Percentiles rank a stretch among this genome's conserved stretches.
These are phyloP conservation scores for Caenorhabditis wallacei DNA, from an alignment of 2,888 invertebrate species.

Conservation along the genomic window DNA sequence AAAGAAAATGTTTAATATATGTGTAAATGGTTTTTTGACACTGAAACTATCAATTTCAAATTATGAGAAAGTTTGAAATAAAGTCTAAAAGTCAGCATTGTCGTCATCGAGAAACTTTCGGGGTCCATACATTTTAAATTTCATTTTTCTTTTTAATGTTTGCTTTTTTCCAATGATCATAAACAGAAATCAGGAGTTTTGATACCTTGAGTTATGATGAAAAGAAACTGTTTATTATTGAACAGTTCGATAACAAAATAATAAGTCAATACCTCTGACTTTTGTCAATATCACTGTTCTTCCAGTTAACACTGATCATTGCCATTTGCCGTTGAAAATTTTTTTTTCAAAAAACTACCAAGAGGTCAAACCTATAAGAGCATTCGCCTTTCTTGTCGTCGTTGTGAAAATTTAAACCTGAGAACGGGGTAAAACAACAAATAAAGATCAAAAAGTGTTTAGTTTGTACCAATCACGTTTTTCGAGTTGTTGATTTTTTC, in stretches of 20 bases:
- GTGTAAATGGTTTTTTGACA: conserved; percentile 3
- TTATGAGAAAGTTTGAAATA: not conserved
- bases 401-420: conserved; percentile 21
- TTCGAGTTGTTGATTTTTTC: conserved; percentile 41
- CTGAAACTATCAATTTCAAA: conserved; percentile 5
- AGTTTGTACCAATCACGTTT: conserved; percentile 38
- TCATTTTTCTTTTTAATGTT: not conserved
- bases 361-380: conserved; percentile 11
- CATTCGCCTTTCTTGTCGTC: not conserved
- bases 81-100: too few relatives aligned
- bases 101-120: too few relatives aligned
- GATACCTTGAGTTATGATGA: not conserved
- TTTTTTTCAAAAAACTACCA: conserved; percentile 7
- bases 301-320: not conserved
- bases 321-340: not conserved
- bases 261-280: not conserved
- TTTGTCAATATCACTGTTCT: not conserved
- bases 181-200: not conserved
- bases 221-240: not conserved
- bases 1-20: not conserved
- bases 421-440: conserved; percentile 26
- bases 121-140: not conserved
- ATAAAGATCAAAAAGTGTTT: conserved; percentile 53
- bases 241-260: not conserved
- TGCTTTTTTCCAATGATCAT: not conserved